Conservation (phyloP, 2,888 invertebrate genomes). For the Luperina nickerlii region DNA sequence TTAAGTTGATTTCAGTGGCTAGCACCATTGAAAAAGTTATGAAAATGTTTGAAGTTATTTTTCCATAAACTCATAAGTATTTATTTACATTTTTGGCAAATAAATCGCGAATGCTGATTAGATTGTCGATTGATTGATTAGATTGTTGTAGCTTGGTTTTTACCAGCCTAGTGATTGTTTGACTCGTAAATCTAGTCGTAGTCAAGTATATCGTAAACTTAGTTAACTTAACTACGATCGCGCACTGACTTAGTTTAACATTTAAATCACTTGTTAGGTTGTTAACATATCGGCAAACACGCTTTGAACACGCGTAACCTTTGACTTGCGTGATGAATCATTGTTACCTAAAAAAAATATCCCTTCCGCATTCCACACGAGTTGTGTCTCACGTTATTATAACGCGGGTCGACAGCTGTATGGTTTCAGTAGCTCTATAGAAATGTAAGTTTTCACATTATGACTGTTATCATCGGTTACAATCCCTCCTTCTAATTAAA, state of each 20-base stretch:
- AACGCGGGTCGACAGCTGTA: not conserved
- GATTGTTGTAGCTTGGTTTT: not conserved
- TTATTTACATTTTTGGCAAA: too few species aligned
- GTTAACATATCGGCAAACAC: constrained; percentile 30
- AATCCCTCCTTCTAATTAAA: constrained; percentile 42
- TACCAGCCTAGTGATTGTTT: not conserved
- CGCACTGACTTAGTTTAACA: not conserved
- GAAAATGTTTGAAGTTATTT: too few species aligned
- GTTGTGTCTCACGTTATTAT: constrained; percentile 9
- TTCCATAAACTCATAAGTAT: too few species aligned
- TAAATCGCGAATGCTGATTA: too few species aligned
- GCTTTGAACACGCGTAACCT: constrained; percentile 23
- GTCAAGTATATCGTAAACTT: not conserved
- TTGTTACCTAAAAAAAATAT: constrained; percentile 20
- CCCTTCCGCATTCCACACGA: constrained; percentile 19
- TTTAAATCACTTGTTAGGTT: constrained; percentile 17
- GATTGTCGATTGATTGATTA: not conserved
- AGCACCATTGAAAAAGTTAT: too few species aligned
- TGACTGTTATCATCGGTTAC: constrained; percentile 35
- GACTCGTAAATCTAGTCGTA: not conserved
- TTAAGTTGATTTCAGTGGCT: too few species aligned
- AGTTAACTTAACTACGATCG: not conserved
- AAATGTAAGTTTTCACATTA: constrained; percentile 36
- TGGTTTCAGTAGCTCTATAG: constrained; percentile 16
- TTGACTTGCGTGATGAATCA: constrained; percentile 38